Evolutionary conservation across 1,140 invertebrate species (phyloP).

Genomic region (Magallana gigas): DNA sequence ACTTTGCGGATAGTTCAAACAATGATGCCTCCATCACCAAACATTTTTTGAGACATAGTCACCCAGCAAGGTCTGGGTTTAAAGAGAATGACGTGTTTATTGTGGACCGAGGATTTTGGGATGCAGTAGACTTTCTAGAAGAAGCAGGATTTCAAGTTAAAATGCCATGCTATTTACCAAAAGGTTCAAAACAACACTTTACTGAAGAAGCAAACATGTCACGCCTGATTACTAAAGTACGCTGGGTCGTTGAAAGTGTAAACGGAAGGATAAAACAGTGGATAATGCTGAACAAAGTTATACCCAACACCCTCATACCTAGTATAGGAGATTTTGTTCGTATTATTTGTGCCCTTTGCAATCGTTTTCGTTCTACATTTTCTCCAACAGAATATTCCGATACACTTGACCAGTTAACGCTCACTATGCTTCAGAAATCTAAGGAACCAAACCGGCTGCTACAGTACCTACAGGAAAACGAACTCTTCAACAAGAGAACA

Average conservation of each 20-base stretch:
- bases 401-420: not conserved
- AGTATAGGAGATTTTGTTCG: not conserved
- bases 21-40: conserved; percentile 39
- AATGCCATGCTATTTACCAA: conserved; percentile 13
- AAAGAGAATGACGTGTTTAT: not conserved
- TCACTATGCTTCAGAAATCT: conserved; percentile 3
- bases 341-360: not conserved
- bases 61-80: not conserved
- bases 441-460: not conserved
- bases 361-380: not conserved
- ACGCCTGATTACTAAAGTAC: conserved; percentile 7
- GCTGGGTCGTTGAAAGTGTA: conserved; percentile 11
- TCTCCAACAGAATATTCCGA: not conserved
- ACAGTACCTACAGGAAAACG: conserved; percentile 17
- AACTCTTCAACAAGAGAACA: not conserved
- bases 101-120: conserved; percentile 27
- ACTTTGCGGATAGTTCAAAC: conserved; percentile 30
- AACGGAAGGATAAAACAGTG: conserved; percentile 26
- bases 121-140: conserved; percentile 7
- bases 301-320: not conserved
- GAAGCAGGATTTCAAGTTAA: not conserved
- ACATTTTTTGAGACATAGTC: conserved; percentile 11
- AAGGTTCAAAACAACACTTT: not conserved
- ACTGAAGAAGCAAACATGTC: not conserved
- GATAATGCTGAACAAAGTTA: not conserved